Evolutionary conservation across 1,140 invertebrate genomes (phyloP).

Genomic region (Saccostrea echinata): DNA sequence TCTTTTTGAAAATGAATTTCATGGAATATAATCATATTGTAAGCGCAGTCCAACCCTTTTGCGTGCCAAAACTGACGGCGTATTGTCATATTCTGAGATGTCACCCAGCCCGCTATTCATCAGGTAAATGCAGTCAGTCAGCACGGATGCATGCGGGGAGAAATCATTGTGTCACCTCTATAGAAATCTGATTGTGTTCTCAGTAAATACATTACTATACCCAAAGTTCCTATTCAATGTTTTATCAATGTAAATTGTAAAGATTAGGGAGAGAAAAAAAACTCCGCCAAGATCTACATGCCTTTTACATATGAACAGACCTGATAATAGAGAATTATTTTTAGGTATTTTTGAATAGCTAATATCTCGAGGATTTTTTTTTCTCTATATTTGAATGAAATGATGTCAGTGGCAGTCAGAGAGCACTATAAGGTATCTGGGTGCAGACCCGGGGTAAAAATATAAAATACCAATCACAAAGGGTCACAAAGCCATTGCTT

Average conservation of each 20-base stretch:
- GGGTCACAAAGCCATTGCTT: background rate
- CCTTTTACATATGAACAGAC: background rate
- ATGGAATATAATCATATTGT: conserved; percentile 1
- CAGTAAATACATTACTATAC: conserved; percentile 23
- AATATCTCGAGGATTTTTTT: background rate
- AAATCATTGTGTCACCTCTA: conserved; percentile 10
- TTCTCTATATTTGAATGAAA: background rate
- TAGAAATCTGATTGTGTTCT: background rate
- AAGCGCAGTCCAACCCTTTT: conserved; percentile 19
- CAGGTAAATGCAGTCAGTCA: background rate
- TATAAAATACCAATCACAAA: background rate
- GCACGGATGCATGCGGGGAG: background rate
- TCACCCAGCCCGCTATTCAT: conserved; percentile 10
- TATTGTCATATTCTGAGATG: conserved; percentile 13
- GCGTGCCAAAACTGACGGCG: background rate
- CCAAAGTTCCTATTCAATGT: background rate
- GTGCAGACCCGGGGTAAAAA: background rate
- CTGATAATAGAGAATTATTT: conserved; percentile 14
- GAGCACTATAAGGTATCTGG: background rate
- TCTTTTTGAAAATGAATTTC: background rate
- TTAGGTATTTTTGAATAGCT: conserved; percentile 3
- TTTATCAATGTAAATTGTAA: conserved; percentile 36
- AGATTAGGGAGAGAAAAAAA: background rate
- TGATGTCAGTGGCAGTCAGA: background rate
- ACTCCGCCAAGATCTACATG: background rate